These are phyloP conservation scores for Hydropsyche tenuis DNA, from an alignment of 1,140 invertebrate genomes.

Conservation along the genomic window DNA sequence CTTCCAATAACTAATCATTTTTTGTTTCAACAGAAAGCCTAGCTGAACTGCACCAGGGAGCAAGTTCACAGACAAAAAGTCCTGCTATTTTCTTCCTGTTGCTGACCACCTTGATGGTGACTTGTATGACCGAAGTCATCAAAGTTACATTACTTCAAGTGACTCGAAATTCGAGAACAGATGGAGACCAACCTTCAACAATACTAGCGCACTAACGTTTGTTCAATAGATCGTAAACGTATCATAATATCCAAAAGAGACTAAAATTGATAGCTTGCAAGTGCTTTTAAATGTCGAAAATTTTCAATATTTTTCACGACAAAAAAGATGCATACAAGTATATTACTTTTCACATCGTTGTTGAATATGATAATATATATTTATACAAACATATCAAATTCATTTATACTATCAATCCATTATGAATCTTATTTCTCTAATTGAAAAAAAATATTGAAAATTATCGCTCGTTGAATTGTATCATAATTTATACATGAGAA, in stretches of 20 bases:
- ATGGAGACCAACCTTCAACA: not conserved
- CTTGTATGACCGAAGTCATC: not conserved
- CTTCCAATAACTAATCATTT: not conserved
- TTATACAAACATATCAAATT: conserved; percentile 3
- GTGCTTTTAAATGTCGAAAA: conserved; percentile 24
- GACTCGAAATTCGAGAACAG: not conserved
- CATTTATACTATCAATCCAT: conserved; percentile 2
- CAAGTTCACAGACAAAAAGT: not conserved
- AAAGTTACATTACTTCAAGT: not conserved
- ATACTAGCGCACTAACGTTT: conserved; percentile 4
- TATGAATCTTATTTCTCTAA: not conserved
- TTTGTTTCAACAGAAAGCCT: conserved; percentile 34
- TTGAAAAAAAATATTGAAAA: conserved; percentile 5
- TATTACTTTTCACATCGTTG: not conserved
- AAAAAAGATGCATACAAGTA: not conserved
- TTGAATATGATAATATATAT: not conserved
- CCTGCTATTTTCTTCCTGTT: not conserved
- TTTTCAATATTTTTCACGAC: conserved; percentile 2
- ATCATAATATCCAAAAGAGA: conserved; percentile 18
- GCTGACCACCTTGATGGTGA: not conserved
- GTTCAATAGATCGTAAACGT: not conserved
- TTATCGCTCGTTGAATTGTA: conserved; percentile 6
- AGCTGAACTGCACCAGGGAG: conserved; percentile 33
- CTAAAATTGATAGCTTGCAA: conserved; percentile 23
- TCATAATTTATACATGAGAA: conserved; percentile 4